A percentile compares a stretch with the other conserved stretches of the same genome.
Conservation (phyloP, 2,797 vertebrate species). For the Siniperca undulata region DNA sequence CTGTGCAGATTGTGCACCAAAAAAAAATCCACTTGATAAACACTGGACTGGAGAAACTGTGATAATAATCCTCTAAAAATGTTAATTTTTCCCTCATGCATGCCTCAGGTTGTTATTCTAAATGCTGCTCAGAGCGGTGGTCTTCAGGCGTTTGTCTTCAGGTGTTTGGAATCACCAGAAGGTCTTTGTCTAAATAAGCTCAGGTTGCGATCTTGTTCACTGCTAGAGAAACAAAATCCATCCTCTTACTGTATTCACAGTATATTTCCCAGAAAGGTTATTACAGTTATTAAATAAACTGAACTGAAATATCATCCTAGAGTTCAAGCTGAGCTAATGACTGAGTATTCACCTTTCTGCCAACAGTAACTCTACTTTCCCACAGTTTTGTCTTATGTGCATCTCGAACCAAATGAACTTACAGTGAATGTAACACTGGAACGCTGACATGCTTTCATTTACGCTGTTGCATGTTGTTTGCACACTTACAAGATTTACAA, state of each 20-base stretch:
- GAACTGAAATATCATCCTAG: slow-evolving; percentile 63
- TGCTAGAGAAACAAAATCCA: slow-evolving; percentile 26
- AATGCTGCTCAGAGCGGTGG: slow-evolving; percentile 10
- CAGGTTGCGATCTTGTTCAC: slow-evolving; percentile 24
- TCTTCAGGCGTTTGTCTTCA: neutral
- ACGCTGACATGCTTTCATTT: neutral
- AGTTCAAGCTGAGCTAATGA: slow-evolving; percentile 63
- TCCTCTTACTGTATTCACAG: neutral
- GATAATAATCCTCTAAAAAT: slow-evolving; percentile 11
- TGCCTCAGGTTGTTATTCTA: slow-evolving; percentile 35
- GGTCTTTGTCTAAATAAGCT: slow-evolving; percentile 40
- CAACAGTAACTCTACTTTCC: slow-evolving; percentile 55
- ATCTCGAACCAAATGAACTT: neutral
- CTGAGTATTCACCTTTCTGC: slow-evolving; percentile 15
- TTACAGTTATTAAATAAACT: slow-evolving; percentile 55
- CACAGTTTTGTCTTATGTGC: slow-evolving; percentile 40
- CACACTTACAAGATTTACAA: neutral
- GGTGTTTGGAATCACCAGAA: slow-evolving; percentile 18
- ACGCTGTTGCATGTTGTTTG: neutral
- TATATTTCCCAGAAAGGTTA: slow-evolving; percentile 17
- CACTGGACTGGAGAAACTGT: neutral
- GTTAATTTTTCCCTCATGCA: neutral
- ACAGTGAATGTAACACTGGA: neutral
- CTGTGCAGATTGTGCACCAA: neutral
- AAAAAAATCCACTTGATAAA: neutral